Percentiles rank a stretch among this genome's conserved stretches.
phyloP scores from a whole-genome alignment of 2,113 vertebrate species.

The Lophochroa leadbeateri region DNA sequence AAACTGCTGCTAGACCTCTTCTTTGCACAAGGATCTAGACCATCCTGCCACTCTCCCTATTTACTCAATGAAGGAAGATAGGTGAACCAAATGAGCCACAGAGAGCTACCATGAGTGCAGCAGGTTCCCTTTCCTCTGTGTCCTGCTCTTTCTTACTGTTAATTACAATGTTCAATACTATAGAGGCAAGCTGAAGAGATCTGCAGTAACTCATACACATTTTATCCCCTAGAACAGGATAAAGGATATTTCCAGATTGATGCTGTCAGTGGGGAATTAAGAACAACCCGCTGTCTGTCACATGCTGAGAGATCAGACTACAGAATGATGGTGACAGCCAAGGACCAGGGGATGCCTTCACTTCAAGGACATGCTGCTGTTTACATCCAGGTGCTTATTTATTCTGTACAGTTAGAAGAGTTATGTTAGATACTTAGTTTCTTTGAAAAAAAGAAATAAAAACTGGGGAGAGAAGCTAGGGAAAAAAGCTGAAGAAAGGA shows the following conservation, averaged over 20 bases:
- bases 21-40: no score
- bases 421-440: not conserved
- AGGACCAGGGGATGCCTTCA: conserved; percentile 78
- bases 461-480: not conserved
- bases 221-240: conserved; percentile 62
- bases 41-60: no score
- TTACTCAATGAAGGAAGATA: not conserved
- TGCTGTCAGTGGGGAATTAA: conserved; percentile 82
- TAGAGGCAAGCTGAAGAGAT: not conserved
- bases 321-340: conserved; percentile 78
- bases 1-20: no score
- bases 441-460: not conserved
- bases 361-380: conserved; percentile 78
- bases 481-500: not conserved
- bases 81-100: not conserved
- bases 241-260: conserved; percentile 84
- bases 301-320: conserved; percentile 70
- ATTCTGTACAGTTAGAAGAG: rapidly evolving
- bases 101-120: not conserved
- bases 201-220: not conserved
- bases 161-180: not conserved
- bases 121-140: not conserved
- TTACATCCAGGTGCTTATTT: conserved; percentile 81
- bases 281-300: conserved; percentile 75
- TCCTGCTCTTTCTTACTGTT: not conserved